Evolutionary conservation across 2,113 vertebrate genomes (phyloP).

Genomic region (Jacana jacana): DNA sequence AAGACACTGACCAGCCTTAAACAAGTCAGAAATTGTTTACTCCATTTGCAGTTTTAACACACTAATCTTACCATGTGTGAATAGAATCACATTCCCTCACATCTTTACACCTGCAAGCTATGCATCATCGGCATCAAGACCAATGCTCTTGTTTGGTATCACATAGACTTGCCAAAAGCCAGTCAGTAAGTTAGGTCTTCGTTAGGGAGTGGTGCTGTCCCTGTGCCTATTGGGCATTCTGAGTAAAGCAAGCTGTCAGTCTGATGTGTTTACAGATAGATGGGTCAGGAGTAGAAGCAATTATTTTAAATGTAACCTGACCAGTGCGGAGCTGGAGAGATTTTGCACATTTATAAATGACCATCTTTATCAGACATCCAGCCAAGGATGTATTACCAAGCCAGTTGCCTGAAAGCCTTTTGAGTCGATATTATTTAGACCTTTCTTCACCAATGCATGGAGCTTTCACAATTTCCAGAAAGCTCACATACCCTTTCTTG

Average conservation of each 20-base stretch:
- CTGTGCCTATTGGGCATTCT: not conserved
- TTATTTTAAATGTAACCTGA: constrained; percentile 40
- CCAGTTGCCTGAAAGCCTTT: not conserved
- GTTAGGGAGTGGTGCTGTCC: not conserved
- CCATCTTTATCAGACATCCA: constrained; percentile 21
- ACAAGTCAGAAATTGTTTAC: not conserved
- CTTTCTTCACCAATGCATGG: not conserved
- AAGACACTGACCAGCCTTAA: not conserved
- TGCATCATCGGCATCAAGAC: not conserved
- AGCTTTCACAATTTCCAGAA: not conserved
- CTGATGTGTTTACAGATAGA: constrained; percentile 3
- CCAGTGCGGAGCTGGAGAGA: not conserved
- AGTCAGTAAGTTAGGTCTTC: not conserved
- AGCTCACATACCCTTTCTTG: not conserved
- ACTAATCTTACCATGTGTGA: not conserved
- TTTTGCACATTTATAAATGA: constrained; percentile 31
- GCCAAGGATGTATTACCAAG: not conserved
- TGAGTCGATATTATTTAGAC: not conserved
- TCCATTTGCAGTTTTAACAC: not conserved
- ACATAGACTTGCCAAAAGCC: not conserved
- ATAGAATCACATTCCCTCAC: not conserved
- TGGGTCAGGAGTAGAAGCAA: not conserved
- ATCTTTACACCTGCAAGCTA: not conserved
- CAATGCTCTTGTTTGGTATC: not conserved
- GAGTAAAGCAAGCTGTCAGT: not conserved